These are phyloP conservation scores for Troglohyphantes excavatus DNA, from an alignment of 2,888 invertebrate species.

Conservation along the genomic window DNA sequence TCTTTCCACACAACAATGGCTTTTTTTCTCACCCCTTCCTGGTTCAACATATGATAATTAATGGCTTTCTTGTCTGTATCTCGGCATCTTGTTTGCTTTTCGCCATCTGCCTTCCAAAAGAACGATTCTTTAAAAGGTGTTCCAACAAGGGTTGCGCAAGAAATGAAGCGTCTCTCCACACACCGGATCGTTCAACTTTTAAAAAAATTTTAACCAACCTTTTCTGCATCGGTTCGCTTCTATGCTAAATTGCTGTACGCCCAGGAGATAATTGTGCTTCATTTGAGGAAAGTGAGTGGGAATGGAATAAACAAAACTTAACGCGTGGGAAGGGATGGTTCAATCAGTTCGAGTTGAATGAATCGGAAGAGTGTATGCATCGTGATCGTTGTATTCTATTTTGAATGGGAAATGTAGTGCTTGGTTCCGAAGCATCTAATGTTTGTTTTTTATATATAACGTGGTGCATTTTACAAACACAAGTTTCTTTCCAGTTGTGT, in stretches of 20 bases:
- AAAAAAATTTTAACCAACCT: background rate
- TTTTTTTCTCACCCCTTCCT: background rate
- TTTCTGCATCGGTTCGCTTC: background rate
- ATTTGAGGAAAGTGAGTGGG: background rate
- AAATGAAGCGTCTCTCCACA: background rate
- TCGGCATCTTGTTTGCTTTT: background rate
- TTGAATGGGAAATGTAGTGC: no score
- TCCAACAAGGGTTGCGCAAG: background rate
- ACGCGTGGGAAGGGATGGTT: background rate
- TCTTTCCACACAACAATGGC: background rate
- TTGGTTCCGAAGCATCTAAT: no score
- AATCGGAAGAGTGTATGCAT: background rate
- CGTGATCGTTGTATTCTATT: no score
- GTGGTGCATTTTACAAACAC: no score
- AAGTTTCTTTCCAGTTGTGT: no score
- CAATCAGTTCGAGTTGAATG: background rate
- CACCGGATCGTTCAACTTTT: constrained; percentile 1
- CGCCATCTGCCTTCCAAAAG: background rate
- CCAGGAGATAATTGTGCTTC: background rate
- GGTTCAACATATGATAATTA: constrained; percentile 6
- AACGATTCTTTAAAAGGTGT: background rate
- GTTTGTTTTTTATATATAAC: no score
- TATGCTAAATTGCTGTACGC: background rate
- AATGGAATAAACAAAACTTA: background rate
- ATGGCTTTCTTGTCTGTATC: background rate